phyloP scores from a whole-genome alignment of 2,797 vertebrate species.

The Enteromius unitaeniatus region DNA sequence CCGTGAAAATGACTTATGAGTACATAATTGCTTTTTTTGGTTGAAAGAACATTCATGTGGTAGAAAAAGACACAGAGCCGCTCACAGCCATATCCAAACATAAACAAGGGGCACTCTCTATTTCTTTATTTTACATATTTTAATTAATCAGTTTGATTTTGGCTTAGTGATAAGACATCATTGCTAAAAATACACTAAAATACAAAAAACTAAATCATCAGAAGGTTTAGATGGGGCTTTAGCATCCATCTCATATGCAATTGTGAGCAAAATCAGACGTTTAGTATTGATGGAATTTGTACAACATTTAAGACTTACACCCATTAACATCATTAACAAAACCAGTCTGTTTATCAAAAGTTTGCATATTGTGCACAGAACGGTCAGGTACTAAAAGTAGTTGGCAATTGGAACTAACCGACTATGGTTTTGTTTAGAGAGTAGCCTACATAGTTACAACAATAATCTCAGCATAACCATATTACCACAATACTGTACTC shows the following conservation, averaged over 20 bases:
- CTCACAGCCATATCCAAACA: neutral
- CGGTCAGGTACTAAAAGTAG: neutral
- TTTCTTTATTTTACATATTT: neutral
- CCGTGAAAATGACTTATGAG: conserved; percentile 17
- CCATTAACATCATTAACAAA: neutral
- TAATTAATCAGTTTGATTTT: neutral
- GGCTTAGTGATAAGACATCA: neutral
- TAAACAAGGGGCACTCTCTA: neutral
- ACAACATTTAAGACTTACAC: neutral
- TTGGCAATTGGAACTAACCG: neutral
- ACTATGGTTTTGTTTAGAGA: neutral
- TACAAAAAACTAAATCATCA: neutral
- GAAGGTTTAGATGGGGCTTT: neutral
- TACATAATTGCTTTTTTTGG: conserved; percentile 20
- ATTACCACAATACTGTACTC: neutral
- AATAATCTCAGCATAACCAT: neutral
- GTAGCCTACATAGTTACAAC: neutral
- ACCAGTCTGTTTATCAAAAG: neutral
- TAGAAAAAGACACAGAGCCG: neutral
- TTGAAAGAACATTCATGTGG: neutral
- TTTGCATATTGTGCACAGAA: neutral
- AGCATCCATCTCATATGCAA: neutral
- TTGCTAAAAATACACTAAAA: neutral
- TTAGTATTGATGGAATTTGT: neutral
- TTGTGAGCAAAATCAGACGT: neutral